phyloP scores from a whole-genome alignment of 2,888 invertebrate genomes.

The Acrocyrtus sp. region DNA sequence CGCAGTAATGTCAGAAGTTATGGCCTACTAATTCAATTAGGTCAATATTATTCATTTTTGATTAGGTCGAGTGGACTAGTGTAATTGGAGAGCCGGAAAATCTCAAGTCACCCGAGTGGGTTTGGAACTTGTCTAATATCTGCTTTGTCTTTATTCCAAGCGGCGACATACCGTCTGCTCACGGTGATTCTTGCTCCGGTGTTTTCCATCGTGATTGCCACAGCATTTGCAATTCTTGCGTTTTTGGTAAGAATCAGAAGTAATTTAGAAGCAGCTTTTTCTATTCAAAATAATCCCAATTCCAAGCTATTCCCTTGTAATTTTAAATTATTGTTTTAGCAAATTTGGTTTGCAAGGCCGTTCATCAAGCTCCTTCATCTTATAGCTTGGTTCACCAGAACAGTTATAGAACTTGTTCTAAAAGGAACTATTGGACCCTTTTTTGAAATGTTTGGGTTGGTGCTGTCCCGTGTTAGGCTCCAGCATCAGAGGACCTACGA shows the following conservation, averaged over 20 bases:
- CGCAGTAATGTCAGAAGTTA: too few relatives aligned
- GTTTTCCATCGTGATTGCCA: constrained; percentile 54
- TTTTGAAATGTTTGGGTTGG: constrained; percentile 56
- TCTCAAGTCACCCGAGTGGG: constrained; percentile 56
- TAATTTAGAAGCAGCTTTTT: neutral
- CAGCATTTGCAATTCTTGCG: constrained; percentile 53
- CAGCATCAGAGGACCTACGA: constrained; percentile 60
- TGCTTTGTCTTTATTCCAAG: constrained; percentile 53
- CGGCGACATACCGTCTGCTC: constrained; percentile 58
- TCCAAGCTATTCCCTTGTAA: too few relatives aligned
- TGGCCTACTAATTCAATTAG: neutral
- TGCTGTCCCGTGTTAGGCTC: constrained; percentile 53
- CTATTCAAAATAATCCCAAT: too few relatives aligned
- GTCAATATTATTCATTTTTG: constrained; percentile 1
- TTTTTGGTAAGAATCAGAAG: constrained; percentile 55
- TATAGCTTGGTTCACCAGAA: constrained; percentile 49
- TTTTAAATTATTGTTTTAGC: constrained; percentile 45
- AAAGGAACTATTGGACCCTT: constrained; percentile 54
- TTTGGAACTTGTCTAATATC: constrained; percentile 56
- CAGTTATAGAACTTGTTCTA: constrained; percentile 50
- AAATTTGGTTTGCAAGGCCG: constrained; percentile 60
- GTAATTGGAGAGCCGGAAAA: constrained; percentile 61
- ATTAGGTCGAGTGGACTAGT: constrained; percentile 52
- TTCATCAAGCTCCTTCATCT: constrained; percentile 55
- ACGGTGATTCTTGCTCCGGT: constrained; percentile 56